Evolutionary conservation across 2,113 vertebrate species (phyloP), one percentile per base, ranked within the genome.

Genomic region (Vidua macroura): DNA sequence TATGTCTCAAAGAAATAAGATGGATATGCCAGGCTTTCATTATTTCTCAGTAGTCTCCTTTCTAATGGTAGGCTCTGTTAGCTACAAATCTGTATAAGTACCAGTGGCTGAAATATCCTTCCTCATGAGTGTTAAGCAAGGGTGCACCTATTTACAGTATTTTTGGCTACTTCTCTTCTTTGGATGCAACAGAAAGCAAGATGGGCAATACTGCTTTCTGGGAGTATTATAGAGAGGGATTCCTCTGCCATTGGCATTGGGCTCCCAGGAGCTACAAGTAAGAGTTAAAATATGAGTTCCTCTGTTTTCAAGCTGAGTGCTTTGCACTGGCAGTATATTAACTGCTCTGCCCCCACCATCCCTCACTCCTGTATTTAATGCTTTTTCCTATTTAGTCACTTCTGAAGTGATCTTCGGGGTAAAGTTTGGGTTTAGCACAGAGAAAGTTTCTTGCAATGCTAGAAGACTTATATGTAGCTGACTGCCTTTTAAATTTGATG

Each of bases 291-390:
- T 37, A n/a, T 13, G 5, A 13, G 4, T 59, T 13, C 28, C 8
- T 86, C 39, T 76, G 13, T 55, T 89, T 83, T 77, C 49, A 77
- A 18, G 30, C 20, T 48, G 9, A 7, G 22, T 60, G 15, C 7
- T 84, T 84, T 81, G 25, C 14, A 48, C 51, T 84, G 55, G 13
- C 28, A 81, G 10, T 4, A 41, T 35, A 33, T 48, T 60, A 52
- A 56, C 9, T 33, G 3, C 4, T 6, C 20, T 46, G 10, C 11
- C 6, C 0, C 4, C 2, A 2, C 9, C 3, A 7, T 22, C 7
- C 37, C 30, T 76, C 56, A 30, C 9, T 73, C 14, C 35, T 51
- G 6, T 24, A 25, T 77, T 77, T 77, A 8, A 18, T 39, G 30
- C 13, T 8, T 44, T 66, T 25, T 60, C 30, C 33, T 48, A 37